A percentile compares a stretch with the other conserved stretches of the same genome.
phyloP scores from a whole-genome alignment of 2,797 vertebrate species.

The Naso thynnoides region DNA sequence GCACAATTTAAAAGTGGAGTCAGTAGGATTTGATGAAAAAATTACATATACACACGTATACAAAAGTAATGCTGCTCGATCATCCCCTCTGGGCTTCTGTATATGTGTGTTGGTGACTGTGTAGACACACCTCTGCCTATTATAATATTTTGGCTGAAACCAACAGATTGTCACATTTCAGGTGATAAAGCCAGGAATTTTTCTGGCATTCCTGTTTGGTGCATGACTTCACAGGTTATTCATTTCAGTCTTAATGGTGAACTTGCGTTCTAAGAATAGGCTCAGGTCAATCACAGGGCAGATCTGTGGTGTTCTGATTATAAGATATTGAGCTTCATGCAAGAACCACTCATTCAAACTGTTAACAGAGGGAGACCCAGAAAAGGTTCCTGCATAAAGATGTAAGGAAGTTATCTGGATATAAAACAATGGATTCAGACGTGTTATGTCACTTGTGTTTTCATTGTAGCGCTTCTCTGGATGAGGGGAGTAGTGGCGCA shows the following conservation, averaged over 20 bases:
- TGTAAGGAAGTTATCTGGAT: conserved; percentile 1
- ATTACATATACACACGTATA: too few species aligned
- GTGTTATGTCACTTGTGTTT: conserved; percentile 27
- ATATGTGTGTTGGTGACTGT: too few species aligned
- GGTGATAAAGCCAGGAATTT: background rate
- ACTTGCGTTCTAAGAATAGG: background rate
- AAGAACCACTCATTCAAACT: background rate
- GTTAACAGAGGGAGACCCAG: background rate
- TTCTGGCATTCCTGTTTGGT: background rate
- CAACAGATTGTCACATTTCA: background rate
- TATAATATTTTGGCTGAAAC: too few species aligned
- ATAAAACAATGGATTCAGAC: background rate
- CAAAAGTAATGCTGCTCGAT: too few species aligned
- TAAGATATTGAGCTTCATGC: background rate
- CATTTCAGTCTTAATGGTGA: background rate
- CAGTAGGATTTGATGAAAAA: too few species aligned
- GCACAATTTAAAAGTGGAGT: too few species aligned
- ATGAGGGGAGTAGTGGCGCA: conserved; percentile 90
- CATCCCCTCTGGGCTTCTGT: too few species aligned
- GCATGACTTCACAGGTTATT: background rate
- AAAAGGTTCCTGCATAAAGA: too few species aligned
- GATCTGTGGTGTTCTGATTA: background rate
- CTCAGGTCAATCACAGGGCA: background rate
- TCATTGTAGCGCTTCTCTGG: conserved; percentile 87
- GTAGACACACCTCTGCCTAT: too few species aligned